Base-by-base conservation (phyloP, 2,888 invertebrate species). In the Thera britannica region DNA sequence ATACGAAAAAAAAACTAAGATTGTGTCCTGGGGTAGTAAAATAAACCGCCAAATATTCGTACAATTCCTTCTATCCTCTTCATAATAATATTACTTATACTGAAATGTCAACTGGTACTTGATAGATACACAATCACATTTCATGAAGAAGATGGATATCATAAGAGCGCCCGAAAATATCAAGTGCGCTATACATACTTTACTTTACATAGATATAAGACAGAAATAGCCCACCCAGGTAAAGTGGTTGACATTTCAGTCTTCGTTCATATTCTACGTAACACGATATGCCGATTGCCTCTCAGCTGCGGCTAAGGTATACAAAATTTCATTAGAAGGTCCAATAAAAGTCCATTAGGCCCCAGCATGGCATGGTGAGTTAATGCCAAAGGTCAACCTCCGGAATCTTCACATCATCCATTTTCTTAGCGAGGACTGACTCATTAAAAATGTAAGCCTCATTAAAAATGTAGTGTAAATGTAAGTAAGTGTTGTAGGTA, bases 381-480 rank as follows among this genome's bases (percentile, higher is more conserved):
- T 78, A 85, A 88, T 82, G 80, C 75, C 79, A 84, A 83, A 84
- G 87, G 87, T 85, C 83, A 75, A 77, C 73, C 73, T 72, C 73
- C 72, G 71, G 73, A 72, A 71, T 74, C 68, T 67, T 59, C 72
- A 65, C 71, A 70, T 73, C 70, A 73, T 69, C 74, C 73, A 70
- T 75, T 55, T 34, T 58, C 35, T 46, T 35, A 56, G 58, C n/a
- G 8, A 51, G 9, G n/a, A 48, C 54, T 61, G 36, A 6, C 34
- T 60, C 51, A 60, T 41, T 58, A n/a, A 41, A 38, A 41, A 41
- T 41, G 41, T 41, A 41, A 41, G 7, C 41, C 4, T 41, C 23
- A 23, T 23, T 23, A 23, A 23, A 23, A 23, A 23, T 23, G 23
- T 23, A 23, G 23, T 23, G 23, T 23, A 23, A 23, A 23, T 23